These are phyloP conservation scores for Tetrao urogallus DNA, from an alignment of 2,113 vertebrate genomes.

Conservation along the genomic window DNA sequence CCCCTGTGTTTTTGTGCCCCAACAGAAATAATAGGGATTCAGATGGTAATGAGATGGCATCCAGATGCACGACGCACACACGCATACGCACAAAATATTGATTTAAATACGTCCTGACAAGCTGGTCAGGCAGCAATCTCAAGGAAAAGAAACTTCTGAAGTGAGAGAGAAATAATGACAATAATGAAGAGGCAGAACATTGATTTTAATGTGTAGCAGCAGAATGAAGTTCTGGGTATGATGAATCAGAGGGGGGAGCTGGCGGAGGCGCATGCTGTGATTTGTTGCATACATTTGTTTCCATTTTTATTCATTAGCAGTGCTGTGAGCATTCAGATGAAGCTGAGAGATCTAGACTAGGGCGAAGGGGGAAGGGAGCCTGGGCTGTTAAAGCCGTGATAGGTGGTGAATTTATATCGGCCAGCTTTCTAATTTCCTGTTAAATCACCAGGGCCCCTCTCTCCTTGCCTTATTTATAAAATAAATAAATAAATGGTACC, in stretches of 20 bases:
- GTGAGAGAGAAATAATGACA: slow-evolving; percentile 55
- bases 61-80: slow-evolving; percentile 19
- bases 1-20: background rate
- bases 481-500: slow-evolving; percentile 20
- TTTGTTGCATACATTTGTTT: slow-evolving; percentile 62
- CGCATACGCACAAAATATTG: background rate
- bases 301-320: slow-evolving; percentile 63
- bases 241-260: slow-evolving; percentile 19
- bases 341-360: slow-evolving; percentile 7
- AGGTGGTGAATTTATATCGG: slow-evolving; percentile 43
- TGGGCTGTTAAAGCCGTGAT: slow-evolving; percentile 12
- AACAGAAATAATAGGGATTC: slow-evolving; percentile 7
- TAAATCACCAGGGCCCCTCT: background rate
- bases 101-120: slow-evolving; percentile 59
- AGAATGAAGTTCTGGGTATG: slow-evolving; percentile 2
- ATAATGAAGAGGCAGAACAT: slow-evolving; percentile 64
- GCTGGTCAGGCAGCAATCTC: slow-evolving; percentile 39
- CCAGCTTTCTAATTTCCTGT: slow-evolving; percentile 59
- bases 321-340: slow-evolving; percentile 20
- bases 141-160: slow-evolving; percentile 55
- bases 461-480: slow-evolving; percentile 1
- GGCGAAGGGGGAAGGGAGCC: slow-evolving; percentile 1
- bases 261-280: background rate
- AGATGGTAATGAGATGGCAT: slow-evolving; percentile 53
- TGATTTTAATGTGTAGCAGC: slow-evolving; percentile 64